These are phyloP conservation scores for Ferdinandea cuprea DNA, from an alignment of 2,888 invertebrate species.

Conservation along the genomic window DNA sequence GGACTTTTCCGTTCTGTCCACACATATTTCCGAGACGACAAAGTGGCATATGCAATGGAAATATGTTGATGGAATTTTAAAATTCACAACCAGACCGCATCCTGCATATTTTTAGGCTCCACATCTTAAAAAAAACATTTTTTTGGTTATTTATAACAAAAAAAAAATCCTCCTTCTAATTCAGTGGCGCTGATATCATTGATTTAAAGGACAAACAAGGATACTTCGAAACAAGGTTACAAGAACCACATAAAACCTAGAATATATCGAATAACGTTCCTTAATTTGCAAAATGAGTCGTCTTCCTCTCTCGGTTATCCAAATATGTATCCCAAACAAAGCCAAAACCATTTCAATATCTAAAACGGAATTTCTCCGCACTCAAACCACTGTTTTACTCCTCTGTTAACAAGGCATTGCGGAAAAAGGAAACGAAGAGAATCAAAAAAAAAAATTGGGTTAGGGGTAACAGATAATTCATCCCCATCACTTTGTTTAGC, in stretches of 20 bases:
- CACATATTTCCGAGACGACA: not conserved
- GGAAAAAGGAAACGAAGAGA: conserved; percentile 6
- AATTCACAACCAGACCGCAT: not conserved
- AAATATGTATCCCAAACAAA: conserved; percentile 14
- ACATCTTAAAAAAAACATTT: not conserved
- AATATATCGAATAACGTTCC: conserved; percentile 19
- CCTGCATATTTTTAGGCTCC: too few relatives aligned
- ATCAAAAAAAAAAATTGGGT: conserved; percentile 27
- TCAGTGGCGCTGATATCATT: not conserved
- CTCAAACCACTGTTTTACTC: not conserved
- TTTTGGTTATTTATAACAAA: not conserved
- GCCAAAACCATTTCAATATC: not conserved
- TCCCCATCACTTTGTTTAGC: conserved; percentile 61
- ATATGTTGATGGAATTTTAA: not conserved
- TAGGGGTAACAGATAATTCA: conserved; percentile 62
- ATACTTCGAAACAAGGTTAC: conserved; percentile 4
- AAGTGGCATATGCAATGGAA: not conserved
- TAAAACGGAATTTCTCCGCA: conserved; percentile 14
- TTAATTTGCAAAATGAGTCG: conserved; percentile 29
- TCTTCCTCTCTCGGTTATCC: conserved; percentile 21
- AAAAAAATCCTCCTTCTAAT: not conserved
- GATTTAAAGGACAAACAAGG: not conserved
- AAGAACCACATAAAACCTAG: not conserved
- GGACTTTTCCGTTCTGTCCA: not conserved
- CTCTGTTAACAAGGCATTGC: conserved; percentile 44